Evolutionary conservation across 2,888 invertebrate genomes (phyloP), one percentile per base, ranked within the genome.

Genomic region (Camponotus fellah): DNA sequence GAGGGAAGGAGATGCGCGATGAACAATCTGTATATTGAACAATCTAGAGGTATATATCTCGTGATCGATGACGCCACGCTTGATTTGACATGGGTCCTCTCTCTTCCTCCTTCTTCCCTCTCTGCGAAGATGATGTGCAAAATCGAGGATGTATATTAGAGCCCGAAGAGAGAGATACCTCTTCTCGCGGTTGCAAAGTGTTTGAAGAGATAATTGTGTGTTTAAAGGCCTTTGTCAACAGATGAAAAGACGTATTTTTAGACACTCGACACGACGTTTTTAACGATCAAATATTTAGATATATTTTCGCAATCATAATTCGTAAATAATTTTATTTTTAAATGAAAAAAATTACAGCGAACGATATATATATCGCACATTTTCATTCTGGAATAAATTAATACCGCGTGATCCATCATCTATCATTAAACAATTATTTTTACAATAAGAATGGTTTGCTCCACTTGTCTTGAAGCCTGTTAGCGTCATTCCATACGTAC

Each of bases 61-160:
- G 82, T 83, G 90, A 85, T 86, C 86, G 85, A 87, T 89, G 86
- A 89, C 90, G 81, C 84, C 76, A 56, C 46, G 58, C 76, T 69
- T 34, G 46, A 79, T 79, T 79, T 12, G 69, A 17, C 34, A 79
- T 46, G 71, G 71, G 12, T 37, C 49, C 21, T 37, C 17, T 8
- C 32, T 26, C 37, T 40, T 17, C 17, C 37, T n/a, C 2, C n/a
- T 17, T n/a, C 53, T n/a, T 14, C 10, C 14, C 14, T 12, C 53
- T 68, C 32, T 53, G 34, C 8, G 4, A 71, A 26, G 60, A 49
- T 80, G 71, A 80, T 80, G 46, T 46, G 71, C 79, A 46, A 60
- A 80, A 60, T 80, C 79, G 21, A 71, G 43, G 26, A 37, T 71
- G 10, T 17, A 40, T 34, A 56, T 60, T 71, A 60, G 21, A 71